Evolutionary conservation across 2,113 vertebrate species (phyloP).

Genomic region (Carollia perspicillata): DNA sequence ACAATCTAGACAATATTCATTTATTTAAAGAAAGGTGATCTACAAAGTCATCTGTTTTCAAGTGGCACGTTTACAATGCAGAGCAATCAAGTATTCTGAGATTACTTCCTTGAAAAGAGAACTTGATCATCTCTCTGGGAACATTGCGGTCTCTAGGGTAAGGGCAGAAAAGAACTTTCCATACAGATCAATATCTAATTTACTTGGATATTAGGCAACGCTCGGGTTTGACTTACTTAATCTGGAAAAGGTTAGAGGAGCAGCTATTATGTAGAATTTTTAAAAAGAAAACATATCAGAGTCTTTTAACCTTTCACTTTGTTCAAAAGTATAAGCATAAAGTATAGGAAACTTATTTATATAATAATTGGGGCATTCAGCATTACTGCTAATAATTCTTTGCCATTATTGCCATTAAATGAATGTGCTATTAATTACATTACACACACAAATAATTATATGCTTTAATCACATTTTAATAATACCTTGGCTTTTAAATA

Average conservation of each 20-base stretch:
- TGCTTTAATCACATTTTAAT: neutral
- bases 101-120: conserved; percentile 72
- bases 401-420: neutral
- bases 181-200: conserved; percentile 73
- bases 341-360: neutral
- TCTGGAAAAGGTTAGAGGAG: conserved; percentile 1
- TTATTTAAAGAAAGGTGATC: neutral
- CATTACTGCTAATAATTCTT: neutral
- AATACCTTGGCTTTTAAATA: neutral
- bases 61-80: conserved; percentile 53
- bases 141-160: conserved; percentile 54
- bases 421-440: neutral
- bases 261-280: conserved; percentile 22
- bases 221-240: conserved; percentile 61
- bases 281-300: neutral
- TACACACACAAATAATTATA: neutral
- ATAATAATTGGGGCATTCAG: neutral
- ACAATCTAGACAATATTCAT: neutral
- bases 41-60: conserved; percentile 51
- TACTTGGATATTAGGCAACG: conserved; percentile 56
- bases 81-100: conserved; percentile 52
- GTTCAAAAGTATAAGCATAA: neutral
- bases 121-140: conserved; percentile 63
- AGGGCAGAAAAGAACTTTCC: conserved; percentile 61
- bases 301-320: neutral